Evolutionary conservation across 2,888 invertebrate genomes (phyloP), one percentile per base, ranked within the genome.

Genomic region (Caenorhabditis sp.): DNA sequence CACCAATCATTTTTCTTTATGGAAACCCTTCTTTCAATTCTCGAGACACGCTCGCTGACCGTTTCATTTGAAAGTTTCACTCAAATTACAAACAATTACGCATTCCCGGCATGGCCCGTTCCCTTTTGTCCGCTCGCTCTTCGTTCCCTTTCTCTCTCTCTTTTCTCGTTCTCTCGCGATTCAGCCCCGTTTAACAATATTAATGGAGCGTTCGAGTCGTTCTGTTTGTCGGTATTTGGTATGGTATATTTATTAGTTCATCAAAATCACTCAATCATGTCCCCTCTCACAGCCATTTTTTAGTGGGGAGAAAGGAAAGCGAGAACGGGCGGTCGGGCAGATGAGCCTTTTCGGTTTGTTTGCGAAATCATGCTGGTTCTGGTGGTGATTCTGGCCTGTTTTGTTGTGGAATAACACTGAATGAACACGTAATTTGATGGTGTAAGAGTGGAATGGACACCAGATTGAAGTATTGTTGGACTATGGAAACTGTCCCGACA

Each of bases 131-230:
- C n/a, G n/a, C n/a, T n/a, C n/a, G n/a, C n/a, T n/a, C n/a, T n/a
- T 20, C 35, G 18, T 18, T 32, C 47, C 47, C 11, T 40, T 40
- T 40, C n/a, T n/a, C n/a, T n/a, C n/a, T 40, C 40, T 40, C 40
- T 40, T 40, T 40, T 40, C 47, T 47, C 47, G 32, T 32, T 32
- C 32, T 32, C 32, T 32, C 32, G n/a, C n/a, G n/a, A n/a, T n/a
- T n/a, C n/a, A n/a, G n/a, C 32, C 32, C 32, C 32, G n/a, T n/a
- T n/a, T 32, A 9, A 32, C 44, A 64, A 72, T 58, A 64, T 64
- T 74, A 74, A 74, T 74, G 65, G 60, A 74, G 58, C 74, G 74
- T 65, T 58, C 65, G 24, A 24, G 28, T 18, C 15, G 51, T n/a
- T 71, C 44, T 35, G 22, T 64, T 55, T 64, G 68, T 68, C 26